phyloP scores from a whole-genome alignment of 2,888 invertebrate species.

The Listrodromus nycthemerus region DNA sequence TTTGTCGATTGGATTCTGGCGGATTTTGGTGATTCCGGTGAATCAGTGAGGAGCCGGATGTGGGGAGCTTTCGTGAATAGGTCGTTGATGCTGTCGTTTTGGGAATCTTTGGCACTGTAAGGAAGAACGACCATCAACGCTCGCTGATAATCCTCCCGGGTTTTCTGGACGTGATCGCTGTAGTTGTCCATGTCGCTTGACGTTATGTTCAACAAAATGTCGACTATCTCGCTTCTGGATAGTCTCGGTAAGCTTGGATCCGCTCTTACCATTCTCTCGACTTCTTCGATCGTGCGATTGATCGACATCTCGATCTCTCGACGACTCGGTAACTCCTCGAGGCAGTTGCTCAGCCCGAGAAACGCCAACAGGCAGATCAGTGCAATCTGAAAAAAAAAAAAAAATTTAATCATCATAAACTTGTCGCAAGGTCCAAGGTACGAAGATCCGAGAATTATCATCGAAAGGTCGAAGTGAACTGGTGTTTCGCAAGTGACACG shows the following conservation, averaged over 20 bases:
- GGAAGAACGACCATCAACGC: constrained; percentile 89
- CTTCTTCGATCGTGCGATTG: constrained; percentile 88
- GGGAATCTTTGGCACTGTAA: constrained; percentile 86
- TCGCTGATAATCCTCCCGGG: constrained; percentile 84
- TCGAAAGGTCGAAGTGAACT: constrained; percentile 33
- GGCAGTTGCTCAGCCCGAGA: constrained; percentile 74
- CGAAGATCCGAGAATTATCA: constrained; percentile 26
- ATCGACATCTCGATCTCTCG: constrained; percentile 80
- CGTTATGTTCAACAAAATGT: constrained; percentile 88
- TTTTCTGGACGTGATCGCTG: constrained; percentile 79
- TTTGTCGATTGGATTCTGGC: constrained; percentile 49
- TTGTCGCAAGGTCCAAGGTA: constrained; percentile 46
- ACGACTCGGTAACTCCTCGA: constrained; percentile 76
- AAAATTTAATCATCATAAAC: constrained; percentile 10
- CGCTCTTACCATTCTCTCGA: constrained; percentile 87
- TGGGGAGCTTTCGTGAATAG: constrained; percentile 89
- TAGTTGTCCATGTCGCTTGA: constrained; percentile 73
- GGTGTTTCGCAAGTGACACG: constrained; percentile 27
- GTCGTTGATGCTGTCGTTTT: constrained; percentile 87
- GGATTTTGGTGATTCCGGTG: constrained; percentile 64
- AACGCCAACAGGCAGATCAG: constrained; percentile 76
- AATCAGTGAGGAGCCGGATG: constrained; percentile 86
- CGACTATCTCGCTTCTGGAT: constrained; percentile 88
- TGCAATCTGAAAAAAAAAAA: constrained; percentile 73
- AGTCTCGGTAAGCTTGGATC: constrained; percentile 88